Evolutionary conservation across 53 echinoderm and acorn worm genomes (phyloP), one percentile per base, ranked within the genome.

Genomic region (Glandiceps talaboti): DNA sequence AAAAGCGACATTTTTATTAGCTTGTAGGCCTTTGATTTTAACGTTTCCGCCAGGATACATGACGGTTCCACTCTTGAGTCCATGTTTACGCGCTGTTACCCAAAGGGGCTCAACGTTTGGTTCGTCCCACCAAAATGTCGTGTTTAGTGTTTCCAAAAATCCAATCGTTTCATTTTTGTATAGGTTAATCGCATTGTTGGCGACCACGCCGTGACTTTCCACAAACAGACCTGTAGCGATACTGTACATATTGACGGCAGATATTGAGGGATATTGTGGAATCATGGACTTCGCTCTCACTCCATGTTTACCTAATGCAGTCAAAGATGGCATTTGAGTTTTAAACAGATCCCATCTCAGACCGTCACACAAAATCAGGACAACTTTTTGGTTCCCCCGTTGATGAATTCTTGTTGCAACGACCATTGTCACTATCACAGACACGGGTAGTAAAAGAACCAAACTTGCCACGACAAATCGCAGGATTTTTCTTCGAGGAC

Each of bases 21-120:
- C 89, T 27, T 79, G 32, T 32, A 89, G 74, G 14, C 96, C 96
- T 28, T 90, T 87, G 79, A 96, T 93, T 14, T 87, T 83, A 25
- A 97, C 93, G 30, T 87, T 75, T 14, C 89, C 88, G 14, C 97
- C 97, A 0, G 97, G 97, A 74, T 93, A 97, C 84, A 85, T 89
- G 73, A 97, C 89, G 28, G 86, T 84, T 1, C 87, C 93, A 14
- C 90, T 89, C 30, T 81, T 89, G 0, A 86, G 82, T 29, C 90
- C 93, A 26, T 97, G 89, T 31, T 85, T 84, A 33, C 89, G 87
- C 0, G 97, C 97, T 20, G 95, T 94, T 25, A 94, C 90, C 95
- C 95, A 92, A 45, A 92, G 82, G 0, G 92, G 92, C 74, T 92
- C 92, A 12, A 80, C 89, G 1, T 85, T 85, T 1, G 88, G 88